These are phyloP conservation scores for Acleris sparsana DNA, from an alignment of 2,888 invertebrate species.

Conservation along the genomic window DNA sequence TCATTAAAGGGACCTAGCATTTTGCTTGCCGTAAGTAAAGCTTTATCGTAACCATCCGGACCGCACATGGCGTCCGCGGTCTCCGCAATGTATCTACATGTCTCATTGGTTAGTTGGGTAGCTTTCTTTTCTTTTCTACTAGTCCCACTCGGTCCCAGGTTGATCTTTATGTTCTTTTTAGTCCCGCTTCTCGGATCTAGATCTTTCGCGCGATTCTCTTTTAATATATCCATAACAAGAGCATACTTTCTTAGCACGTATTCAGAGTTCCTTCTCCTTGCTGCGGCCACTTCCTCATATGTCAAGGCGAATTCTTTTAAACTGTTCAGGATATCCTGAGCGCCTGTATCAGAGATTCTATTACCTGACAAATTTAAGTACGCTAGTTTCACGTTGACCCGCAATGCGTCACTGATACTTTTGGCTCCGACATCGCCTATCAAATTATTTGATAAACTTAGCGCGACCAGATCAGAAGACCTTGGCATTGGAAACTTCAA, in stretches of 20 bases:
- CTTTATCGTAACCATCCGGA: slow-evolving; percentile 44
- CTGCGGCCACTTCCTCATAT: slow-evolving; percentile 49
- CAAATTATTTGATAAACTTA: slow-evolving; percentile 61
- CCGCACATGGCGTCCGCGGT: too few relatives aligned
- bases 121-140: too few relatives aligned
- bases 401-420: slow-evolving; percentile 50
- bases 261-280: slow-evolving; percentile 43
- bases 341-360: slow-evolving; percentile 57
- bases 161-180: too few relatives aligned
- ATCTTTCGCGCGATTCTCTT: too few relatives aligned
- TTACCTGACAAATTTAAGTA: slow-evolving; percentile 65
- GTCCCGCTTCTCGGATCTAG: too few relatives aligned
- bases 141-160: too few relatives aligned
- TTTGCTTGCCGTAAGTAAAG: slow-evolving; percentile 45
- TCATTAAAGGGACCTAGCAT: slow-evolving; percentile 50
- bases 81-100: too few relatives aligned
- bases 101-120: too few relatives aligned
- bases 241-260: slow-evolving; percentile 51
- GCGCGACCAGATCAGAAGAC: slow-evolving; percentile 50
- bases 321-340: slow-evolving; percentile 44
- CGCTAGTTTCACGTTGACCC: slow-evolving; percentile 54
- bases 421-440: slow-evolving; percentile 60
- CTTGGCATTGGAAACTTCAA: slow-evolving; percentile 49
- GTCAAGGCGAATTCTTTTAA: slow-evolving; percentile 55
- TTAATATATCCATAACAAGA: slow-evolving; percentile 35